Conservation (phyloP, 2,888 invertebrate species). For the Lathronympha strigana region DNA sequence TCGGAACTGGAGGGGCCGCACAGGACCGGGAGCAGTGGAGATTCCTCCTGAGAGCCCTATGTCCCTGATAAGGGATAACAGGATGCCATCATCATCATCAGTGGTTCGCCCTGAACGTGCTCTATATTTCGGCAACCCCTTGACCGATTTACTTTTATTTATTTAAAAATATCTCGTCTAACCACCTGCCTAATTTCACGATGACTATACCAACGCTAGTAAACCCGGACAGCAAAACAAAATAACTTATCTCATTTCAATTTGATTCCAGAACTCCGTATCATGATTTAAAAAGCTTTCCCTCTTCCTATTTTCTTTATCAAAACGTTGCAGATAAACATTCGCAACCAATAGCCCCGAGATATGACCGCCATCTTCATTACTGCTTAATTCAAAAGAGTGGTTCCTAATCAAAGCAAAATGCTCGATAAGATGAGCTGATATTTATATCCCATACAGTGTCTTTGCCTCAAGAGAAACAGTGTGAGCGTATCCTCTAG, state of each 20-base stretch:
- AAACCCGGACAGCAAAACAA: no score
- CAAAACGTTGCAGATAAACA: constrained; percentile 15
- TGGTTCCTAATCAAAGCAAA: constrained; percentile 36
- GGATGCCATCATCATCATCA: no score
- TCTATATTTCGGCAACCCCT: no score
- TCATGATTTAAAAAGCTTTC: background rate
- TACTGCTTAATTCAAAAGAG: constrained; percentile 35
- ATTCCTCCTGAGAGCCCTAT: no score
- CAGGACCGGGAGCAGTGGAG: no score
- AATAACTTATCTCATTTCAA: background rate
- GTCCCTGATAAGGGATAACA: no score
- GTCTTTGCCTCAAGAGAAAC: background rate
- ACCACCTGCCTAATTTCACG: no score
- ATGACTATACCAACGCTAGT: no score
- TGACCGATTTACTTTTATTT: no score
- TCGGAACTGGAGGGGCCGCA: no score
- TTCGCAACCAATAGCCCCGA: constrained; percentile 11
- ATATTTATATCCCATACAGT: background rate
- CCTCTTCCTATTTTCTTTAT: constrained; percentile 8
- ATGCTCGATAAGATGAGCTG: constrained; percentile 34
- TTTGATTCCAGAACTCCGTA: background rate
- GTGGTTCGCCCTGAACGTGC: no score
- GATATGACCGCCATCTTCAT: constrained; percentile 25
- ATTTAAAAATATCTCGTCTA: no score
- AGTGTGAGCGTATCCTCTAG: background rate